Base-by-base conservation (phyloP, 2,113 vertebrate species). In the Cyphomyrus plagiostoma region DNA sequence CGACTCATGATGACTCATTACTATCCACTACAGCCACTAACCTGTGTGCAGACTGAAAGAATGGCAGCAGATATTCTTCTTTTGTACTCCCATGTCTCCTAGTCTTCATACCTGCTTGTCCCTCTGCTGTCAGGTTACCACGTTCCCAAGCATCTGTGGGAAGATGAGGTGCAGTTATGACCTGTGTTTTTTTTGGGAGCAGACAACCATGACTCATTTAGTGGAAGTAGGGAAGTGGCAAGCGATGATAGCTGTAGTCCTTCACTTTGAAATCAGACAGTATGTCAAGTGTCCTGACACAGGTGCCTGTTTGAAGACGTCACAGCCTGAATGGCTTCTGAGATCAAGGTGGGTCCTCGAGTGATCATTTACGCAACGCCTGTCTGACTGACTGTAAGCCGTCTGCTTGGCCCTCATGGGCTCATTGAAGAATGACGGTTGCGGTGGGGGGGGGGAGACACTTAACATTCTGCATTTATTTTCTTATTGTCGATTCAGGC, bases 161-260 rank as follows among this genome's bases (percentile, higher is more conserved):
- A 45, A 46, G 82, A 46, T n/a, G 45, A 84, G 39, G 21, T 23
- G 21, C 23, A 48, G 39, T n/a, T 45, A 84, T 45, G 42, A 48
- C 39, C 82, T 10, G 42, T 84, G 45, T 48, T 46, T 48, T 84
- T 82, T 82, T 82, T 82, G 1, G 19, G 9, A 48, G 82, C 82
- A 48, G 82, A 84, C 39, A 84, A 48, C 39, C 39, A 84, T 84
- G 82, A 84, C 82, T 84, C 35, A 84, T 45, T 84, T 84, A 45
- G 42, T 84, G 82, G 82, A 84, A 46, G 82, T 23, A 46, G 82
- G 19, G 19, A 46, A 46, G 82, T 84, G 45, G 21, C 82, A 46
- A 45, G 45, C 6, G 82, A n/a, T 84, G 82, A 84, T 11, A 23
- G 39, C 82, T 80, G 35, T 17, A 42, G 74, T 21, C 74, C 74